phyloP scores from a whole-genome alignment of 2,888 invertebrate species.

The Sceliomorpha sp. region DNA sequence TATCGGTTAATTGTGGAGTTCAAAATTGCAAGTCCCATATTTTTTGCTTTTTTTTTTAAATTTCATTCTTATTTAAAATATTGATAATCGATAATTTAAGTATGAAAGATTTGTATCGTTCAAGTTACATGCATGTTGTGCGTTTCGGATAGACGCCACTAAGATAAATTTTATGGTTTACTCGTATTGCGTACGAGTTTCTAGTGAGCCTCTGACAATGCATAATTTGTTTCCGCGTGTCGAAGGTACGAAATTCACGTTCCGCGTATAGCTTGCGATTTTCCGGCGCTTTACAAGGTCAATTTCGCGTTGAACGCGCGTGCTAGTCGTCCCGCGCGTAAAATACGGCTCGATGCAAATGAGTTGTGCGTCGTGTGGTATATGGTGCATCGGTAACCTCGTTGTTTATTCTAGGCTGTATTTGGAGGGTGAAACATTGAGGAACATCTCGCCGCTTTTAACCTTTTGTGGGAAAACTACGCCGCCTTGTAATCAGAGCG shows the following conservation, averaged over 20 bases:
- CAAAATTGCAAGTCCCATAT: too few species aligned
- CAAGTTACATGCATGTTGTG: too few species aligned
- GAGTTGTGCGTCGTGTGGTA: constrained; percentile 41
- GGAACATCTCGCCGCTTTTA: constrained; percentile 57
- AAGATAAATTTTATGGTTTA: too few species aligned
- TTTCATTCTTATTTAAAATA: too few species aligned
- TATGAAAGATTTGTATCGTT: too few species aligned
- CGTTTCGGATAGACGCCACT: too few species aligned
- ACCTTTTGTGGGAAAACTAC: constrained; percentile 53
- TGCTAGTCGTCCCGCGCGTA: constrained; percentile 32
- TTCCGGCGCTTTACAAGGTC: constrained; percentile 36
- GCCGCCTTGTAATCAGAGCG: constrained; percentile 51
- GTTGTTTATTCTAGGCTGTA: constrained; percentile 55
- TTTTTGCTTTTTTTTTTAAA: too few species aligned
- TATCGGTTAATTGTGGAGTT: too few species aligned
- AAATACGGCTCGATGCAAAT: constrained; percentile 58
- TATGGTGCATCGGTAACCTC: constrained; percentile 40
- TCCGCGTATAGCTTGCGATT: constrained; percentile 8
- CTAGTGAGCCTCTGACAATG: not conserved
- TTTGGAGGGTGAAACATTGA: constrained; percentile 39
- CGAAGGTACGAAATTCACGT: constrained; percentile 21
- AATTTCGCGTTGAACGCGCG: constrained; percentile 36
- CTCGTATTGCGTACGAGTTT: too few species aligned
- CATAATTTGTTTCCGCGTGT: constrained; percentile 14
- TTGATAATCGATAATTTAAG: too few species aligned